Percentiles rank a stretch among this genome's conserved stretches.
These are phyloP conservation scores for Melanotaenia boesemani DNA, from an alignment of 2,797 vertebrate species.

Conservation along the genomic window DNA sequence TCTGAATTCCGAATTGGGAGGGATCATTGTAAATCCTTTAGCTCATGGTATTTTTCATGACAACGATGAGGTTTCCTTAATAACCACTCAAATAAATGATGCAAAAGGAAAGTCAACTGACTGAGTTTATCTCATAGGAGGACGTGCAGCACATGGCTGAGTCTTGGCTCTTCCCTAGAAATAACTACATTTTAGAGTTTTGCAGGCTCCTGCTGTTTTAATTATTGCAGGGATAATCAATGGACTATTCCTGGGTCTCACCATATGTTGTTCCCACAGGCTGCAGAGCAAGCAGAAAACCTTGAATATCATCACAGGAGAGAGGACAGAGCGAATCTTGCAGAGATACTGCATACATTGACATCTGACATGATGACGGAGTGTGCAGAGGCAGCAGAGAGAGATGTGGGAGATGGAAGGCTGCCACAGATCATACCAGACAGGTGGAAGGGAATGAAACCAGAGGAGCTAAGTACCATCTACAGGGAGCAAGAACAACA, in stretches of 20 bases:
- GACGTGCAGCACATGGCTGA: constrained; percentile 34
- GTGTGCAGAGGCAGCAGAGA: constrained; percentile 66
- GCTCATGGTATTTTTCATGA: constrained; percentile 54
- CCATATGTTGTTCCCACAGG: constrained; percentile 59
- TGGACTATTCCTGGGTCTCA: constrained; percentile 25
- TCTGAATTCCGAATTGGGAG: constrained; percentile 61
- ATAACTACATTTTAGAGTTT: constrained; percentile 48
- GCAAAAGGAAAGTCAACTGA: constrained; percentile 45
- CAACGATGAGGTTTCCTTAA: constrained; percentile 68
- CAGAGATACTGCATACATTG: constrained; percentile 75
- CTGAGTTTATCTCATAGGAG: constrained; percentile 56
- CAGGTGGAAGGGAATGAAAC: constrained; percentile 85
- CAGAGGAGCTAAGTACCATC: constrained; percentile 75
- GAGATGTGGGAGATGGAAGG: constrained; percentile 37
- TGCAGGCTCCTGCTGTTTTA: constrained; percentile 20
- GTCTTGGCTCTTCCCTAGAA: constrained; percentile 15
- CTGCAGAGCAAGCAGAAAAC: constrained; percentile 65
- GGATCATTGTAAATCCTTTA: constrained; percentile 67
- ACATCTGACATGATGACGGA: constrained; percentile 86
- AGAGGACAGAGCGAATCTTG: constrained; percentile 68
- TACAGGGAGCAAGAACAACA: constrained; percentile 74
- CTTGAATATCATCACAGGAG: constrained; percentile 60
- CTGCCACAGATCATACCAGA: constrained; percentile 65
- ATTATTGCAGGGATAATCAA: constrained; percentile 32
- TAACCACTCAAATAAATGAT: constrained; percentile 60